phyloP scores from a whole-genome alignment of 2,888 invertebrate genomes.

The Cephus pulcher region DNA sequence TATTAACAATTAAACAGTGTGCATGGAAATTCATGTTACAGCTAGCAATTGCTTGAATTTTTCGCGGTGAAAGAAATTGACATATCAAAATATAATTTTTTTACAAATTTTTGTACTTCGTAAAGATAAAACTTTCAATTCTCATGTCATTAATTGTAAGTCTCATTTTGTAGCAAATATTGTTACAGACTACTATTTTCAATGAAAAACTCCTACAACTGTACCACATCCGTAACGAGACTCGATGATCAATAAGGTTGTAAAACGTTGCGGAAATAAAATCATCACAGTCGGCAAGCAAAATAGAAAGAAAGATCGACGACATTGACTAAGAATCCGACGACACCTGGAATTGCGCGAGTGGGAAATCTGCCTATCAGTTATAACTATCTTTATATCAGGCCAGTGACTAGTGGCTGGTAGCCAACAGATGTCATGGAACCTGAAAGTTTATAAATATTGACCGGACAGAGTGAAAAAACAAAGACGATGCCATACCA shows the following conservation, averaged over 20 bases:
- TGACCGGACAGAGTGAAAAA: background rate
- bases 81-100: background rate
- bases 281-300: background rate
- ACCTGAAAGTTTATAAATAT: slow-evolving; percentile 1
- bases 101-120: background rate
- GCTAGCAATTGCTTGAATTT: no score
- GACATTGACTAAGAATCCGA: background rate
- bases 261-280: background rate
- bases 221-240: no score
- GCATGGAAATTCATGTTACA: background rate
- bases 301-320: background rate
- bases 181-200: background rate
- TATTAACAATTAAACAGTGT: background rate
- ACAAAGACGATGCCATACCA: background rate
- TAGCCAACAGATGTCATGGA: background rate
- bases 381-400: background rate
- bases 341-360: background rate
- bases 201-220: background rate
- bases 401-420: background rate
- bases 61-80: background rate
- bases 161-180: background rate
- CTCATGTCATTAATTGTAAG: background rate
- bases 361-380: background rate
- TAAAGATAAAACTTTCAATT: background rate
- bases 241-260: background rate